A percentile compares a stretch with the other conserved stretches of the same genome.
Evolutionary conservation across 1,140 invertebrate species (phyloP).

Genomic region (Protaetia brevitarsis): DNA sequence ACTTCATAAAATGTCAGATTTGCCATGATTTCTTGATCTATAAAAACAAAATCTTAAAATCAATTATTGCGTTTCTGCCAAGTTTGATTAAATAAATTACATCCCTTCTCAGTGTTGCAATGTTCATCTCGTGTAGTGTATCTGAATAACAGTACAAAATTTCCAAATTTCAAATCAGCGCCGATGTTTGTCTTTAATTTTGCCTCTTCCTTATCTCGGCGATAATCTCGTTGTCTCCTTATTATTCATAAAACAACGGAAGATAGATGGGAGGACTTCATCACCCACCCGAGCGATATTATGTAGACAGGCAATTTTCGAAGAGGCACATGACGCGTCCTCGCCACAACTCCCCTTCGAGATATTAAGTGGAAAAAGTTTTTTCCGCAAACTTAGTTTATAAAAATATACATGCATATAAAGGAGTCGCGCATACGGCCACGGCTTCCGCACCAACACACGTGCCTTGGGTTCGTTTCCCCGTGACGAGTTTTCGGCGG

Average conservation of each 20-base stretch:
- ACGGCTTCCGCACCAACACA: not conserved
- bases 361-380: constrained; percentile 15
- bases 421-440: not conserved
- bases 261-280: constrained; percentile 14
- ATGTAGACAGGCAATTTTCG: constrained; percentile 15
- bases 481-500: not conserved
- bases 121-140: no score
- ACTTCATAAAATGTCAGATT: no score
- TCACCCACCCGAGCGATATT: not conserved
- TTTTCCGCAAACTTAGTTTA: constrained; percentile 16
- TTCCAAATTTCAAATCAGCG: no score
- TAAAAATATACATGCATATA: constrained; percentile 19
- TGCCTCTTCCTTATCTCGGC: not conserved
- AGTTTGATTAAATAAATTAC: no score
- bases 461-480: not conserved
- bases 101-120: no score
- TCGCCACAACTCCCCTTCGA: not conserved
- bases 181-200: not conserved
- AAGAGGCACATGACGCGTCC: constrained; percentile 3
- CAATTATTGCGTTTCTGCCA: no score
- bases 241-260: constrained; percentile 1
- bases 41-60: no score
- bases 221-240: not conserved
- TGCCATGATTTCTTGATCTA: no score
- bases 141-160: no score